Evolutionary conservation across 1,140 invertebrate species (phyloP).

Genomic region (Eriocheir sinensis): DNA sequence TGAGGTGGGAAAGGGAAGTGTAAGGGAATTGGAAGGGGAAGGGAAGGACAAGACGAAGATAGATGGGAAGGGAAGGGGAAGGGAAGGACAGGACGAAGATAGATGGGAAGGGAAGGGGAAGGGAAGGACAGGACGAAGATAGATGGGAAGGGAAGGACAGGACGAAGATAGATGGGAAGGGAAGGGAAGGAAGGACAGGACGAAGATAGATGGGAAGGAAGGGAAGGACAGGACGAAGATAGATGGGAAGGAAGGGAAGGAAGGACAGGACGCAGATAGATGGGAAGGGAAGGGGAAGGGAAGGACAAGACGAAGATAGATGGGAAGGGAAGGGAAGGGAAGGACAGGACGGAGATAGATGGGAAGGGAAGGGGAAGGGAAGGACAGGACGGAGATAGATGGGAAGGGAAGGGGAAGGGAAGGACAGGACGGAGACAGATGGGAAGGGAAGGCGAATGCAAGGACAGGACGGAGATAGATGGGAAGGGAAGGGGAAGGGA

Average conservation of each 20-base stretch:
- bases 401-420: background rate
- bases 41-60: background rate
- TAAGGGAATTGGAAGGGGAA: background rate
- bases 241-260: too few species aligned
- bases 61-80: background rate
- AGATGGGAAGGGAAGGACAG: background rate
- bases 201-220: background rate
- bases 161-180: background rate
- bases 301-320: background rate
- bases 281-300: background rate
- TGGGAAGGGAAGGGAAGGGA: background rate
- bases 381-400: constrained; percentile 54
- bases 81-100: background rate
- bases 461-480: too few species aligned
- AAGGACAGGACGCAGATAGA: too few species aligned
- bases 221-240: background rate
- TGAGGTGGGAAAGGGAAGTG: background rate
- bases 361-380: constrained; percentile 43
- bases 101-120: background rate
- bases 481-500: too few species aligned
- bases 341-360: constrained; percentile 53
- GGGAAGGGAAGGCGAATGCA: too few species aligned
- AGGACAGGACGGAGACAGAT: background rate
- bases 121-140: background rate
- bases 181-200: background rate